Evolutionary conservation across 1,140 invertebrate species (phyloP).

Genomic region (Drosophila chauvacae): DNA sequence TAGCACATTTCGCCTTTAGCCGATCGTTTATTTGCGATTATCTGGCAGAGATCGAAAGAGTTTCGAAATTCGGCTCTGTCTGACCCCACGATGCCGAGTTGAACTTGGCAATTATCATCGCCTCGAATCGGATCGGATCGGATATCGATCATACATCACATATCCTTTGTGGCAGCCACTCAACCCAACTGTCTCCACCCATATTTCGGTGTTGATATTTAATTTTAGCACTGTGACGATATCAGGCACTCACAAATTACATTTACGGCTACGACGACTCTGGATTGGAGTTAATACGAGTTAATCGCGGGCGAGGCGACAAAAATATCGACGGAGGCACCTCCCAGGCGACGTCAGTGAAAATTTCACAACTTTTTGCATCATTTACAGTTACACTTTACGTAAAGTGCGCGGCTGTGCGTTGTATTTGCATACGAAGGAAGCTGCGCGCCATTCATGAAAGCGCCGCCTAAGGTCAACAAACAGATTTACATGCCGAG

Average conservation of each 20-base stretch:
- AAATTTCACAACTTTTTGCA: constrained; percentile 42
- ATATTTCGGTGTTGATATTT: constrained; percentile 43
- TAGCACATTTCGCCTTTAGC: constrained; percentile 44
- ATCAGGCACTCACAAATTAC: constrained; percentile 17
- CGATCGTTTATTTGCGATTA: constrained; percentile 29
- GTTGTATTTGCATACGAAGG: constrained; percentile 33
- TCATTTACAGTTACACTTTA: constrained; percentile 50
- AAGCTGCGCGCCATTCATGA: constrained; percentile 50
- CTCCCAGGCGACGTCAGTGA: constrained; percentile 28
- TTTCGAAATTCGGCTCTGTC: constrained; percentile 10
- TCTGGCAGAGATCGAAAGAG: neutral
- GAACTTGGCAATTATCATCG: constrained; percentile 25
- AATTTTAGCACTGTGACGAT: constrained; percentile 49
- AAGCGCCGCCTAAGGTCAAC: constrained; percentile 50
- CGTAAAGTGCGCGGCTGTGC: neutral
- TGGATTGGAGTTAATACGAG: neutral
- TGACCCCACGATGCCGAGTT: constrained; percentile 27
- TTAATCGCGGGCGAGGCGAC: constrained; percentile 15
- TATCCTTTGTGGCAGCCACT: constrained; percentile 28
- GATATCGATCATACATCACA: constrained; percentile 1
- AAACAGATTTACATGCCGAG: constrained; percentile 42
- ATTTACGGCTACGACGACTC: too few species aligned
- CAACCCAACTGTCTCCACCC: constrained; percentile 21
- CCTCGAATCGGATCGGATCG: constrained; percentile 1
- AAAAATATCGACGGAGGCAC: constrained; percentile 15